Conservation (phyloP, 2,797 vertebrate species). For the Ctenochaetus hawaiiensis region DNA sequence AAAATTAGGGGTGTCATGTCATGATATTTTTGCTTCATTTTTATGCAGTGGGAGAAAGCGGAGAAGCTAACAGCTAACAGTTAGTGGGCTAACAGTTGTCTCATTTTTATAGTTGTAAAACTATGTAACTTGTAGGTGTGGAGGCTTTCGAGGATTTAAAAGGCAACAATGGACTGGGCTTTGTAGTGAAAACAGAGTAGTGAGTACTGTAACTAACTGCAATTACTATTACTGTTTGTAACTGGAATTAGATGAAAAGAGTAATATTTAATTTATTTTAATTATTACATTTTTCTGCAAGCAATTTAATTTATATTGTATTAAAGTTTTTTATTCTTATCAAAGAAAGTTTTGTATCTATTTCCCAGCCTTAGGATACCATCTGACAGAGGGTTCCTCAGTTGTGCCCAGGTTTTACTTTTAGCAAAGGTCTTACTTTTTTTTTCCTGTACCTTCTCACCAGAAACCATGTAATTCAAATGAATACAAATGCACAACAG, state of each 20-base stretch:
- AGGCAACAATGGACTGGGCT: neutral
- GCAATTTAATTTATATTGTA: neutral
- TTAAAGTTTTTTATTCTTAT: neutral
- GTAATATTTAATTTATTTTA: slow-evolving; percentile 1
- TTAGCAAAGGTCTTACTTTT: neutral
- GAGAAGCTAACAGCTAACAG: no score
- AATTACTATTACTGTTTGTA: neutral
- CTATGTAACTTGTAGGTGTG: neutral
- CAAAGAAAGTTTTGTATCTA: neutral
- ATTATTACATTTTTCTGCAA: neutral
- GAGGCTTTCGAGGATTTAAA: neutral
- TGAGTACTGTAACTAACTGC: neutral
- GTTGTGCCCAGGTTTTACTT: slow-evolving; percentile 3
- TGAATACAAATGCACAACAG: slow-evolving; percentile 45
- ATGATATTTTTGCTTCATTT: no score
- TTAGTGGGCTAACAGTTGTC: no score
- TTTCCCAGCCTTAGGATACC: neutral
- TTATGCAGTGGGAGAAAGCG: no score
- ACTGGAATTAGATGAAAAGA: neutral
- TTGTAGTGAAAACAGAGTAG: no score
- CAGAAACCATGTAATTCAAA: slow-evolving; percentile 49
- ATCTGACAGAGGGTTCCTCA: neutral
- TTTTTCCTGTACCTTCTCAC: slow-evolving; percentile 6
- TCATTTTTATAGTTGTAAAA: neutral
- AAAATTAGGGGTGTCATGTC: no score